Evolutionary conservation across 64 coral and sea anemone species (phyloP).

Genomic region (Porites lutea): DNA sequence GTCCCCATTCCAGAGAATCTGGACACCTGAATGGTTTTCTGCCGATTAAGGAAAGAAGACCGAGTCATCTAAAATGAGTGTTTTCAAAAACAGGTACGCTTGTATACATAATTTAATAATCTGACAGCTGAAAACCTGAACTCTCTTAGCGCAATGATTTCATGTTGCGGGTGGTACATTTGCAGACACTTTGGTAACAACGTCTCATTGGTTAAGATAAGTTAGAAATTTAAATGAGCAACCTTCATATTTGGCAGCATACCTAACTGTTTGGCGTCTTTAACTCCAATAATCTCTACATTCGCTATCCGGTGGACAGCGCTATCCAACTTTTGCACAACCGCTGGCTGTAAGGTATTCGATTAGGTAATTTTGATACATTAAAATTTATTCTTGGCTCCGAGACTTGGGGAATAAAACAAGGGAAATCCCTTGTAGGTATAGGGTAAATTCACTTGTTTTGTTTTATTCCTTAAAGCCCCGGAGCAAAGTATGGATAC

Average conservation of each 20-base stretch:
- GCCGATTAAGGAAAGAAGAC: background rate
- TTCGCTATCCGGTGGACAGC: no score
- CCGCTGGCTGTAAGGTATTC: no score
- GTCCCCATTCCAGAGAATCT: background rate
- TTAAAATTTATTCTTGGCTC: no score
- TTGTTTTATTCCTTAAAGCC: no score
- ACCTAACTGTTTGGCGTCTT: background rate
- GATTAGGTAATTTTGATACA: no score
- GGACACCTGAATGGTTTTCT: background rate
- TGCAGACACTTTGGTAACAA: background rate
- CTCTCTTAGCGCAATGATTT: background rate
- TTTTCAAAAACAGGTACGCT: background rate
- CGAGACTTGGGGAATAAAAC: no score
- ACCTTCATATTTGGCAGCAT: background rate
- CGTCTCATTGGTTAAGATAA: slow-evolving; percentile 7
- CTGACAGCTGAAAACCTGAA: background rate
- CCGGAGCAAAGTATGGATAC: no score
- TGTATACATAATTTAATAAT: background rate
- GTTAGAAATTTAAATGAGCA: background rate
- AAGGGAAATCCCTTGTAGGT: no score
- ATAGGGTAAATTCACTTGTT: no score
- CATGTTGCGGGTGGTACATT: slow-evolving; percentile 40
- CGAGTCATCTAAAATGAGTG: background rate
- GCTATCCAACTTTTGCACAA: no score
- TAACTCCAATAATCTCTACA: no score